phyloP scores from a whole-genome alignment of 2,797 vertebrate genomes.

The Eleutherodactylus coqui region DNA sequence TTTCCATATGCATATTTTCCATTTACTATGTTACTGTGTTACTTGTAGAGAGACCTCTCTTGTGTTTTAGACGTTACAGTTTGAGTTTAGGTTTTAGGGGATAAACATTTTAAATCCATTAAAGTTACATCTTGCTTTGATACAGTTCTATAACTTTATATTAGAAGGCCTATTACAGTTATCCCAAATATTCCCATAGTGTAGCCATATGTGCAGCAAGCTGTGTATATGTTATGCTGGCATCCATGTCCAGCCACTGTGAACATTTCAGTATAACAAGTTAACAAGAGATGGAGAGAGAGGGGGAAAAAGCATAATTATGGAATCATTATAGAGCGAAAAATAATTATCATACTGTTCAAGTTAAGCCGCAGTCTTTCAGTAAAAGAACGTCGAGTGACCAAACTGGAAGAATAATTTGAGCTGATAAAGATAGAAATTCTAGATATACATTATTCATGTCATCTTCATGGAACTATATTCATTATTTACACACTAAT shows the following conservation, averaged over 20 bases:
- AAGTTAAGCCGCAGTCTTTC: not conserved
- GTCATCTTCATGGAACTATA: constrained; percentile 47
- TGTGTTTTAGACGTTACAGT: not conserved
- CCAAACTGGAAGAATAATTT: constrained; percentile 34
- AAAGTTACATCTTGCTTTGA: not conserved
- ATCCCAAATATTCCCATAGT: not conserved
- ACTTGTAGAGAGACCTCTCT: too few species aligned
- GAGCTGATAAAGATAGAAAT: constrained; percentile 51
- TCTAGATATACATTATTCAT: constrained; percentile 55
- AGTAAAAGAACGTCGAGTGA: constrained; percentile 7
- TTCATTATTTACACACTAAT: constrained; percentile 62
- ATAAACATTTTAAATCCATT: not conserved
- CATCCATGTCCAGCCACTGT: not conserved
- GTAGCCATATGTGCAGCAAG: constrained; percentile 8
- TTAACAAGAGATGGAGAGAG: not conserved
- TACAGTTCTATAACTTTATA: not conserved
- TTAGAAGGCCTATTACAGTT: not conserved
- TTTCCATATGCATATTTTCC: too few species aligned
- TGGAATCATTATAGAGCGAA: constrained; percentile 29
- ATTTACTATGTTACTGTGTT: too few species aligned
- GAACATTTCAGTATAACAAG: constrained; percentile 1
- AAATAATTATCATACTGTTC: constrained; percentile 40
- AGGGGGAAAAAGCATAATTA: constrained; percentile 27
- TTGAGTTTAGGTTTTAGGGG: not conserved
- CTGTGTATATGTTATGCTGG: not conserved